Percentiles rank a stretch among this genome's conserved stretches.
Evolutionary conservation across 2,113 vertebrate genomes (phyloP).

Genomic region (Kryptolebias marmoratus): DNA sequence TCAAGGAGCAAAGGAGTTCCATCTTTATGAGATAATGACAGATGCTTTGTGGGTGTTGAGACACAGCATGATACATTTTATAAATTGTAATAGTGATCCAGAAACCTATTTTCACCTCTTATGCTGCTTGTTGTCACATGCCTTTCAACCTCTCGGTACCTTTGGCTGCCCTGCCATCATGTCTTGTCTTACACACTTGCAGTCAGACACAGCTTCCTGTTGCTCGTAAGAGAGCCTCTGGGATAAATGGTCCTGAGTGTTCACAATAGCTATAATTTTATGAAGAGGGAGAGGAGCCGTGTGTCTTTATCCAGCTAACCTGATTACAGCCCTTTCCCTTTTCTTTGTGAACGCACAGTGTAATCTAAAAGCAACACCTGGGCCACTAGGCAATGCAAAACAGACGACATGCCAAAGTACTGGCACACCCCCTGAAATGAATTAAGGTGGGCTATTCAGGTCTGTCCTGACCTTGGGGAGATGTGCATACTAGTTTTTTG

Average conservation of each 20-base stretch:
- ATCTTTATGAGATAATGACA: conserved; percentile 78
- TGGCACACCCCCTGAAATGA: conserved; percentile 69
- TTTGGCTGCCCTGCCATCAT: conserved; percentile 1
- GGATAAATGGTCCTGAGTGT: conserved; percentile 77
- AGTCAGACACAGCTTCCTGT: conserved; percentile 76
- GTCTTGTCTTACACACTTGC: conserved; percentile 43
- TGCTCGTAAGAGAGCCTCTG: conserved; percentile 78
- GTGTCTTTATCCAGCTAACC: conserved; percentile 77
- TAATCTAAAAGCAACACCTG: conserved; percentile 83
- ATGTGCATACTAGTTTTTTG: conserved; percentile 28
- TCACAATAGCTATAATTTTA: conserved; percentile 78
- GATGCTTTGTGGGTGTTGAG: conserved; percentile 74
- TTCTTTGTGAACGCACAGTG: conserved; percentile 64
- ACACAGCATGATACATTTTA: conserved; percentile 60
- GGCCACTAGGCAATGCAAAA: conserved; percentile 73
- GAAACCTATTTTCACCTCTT: conserved; percentile 67
- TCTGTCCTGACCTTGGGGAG: conserved; percentile 75
- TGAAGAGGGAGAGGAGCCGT: conserved; percentile 71
- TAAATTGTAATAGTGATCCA: conserved; percentile 75
- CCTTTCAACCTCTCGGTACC: conserved; percentile 4
- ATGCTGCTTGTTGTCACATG: conserved; percentile 25
- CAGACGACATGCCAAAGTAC: conserved; percentile 64
- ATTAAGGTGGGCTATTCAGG: conserved; percentile 72
- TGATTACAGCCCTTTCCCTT: conserved; percentile 77
- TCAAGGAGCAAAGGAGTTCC: conserved; percentile 41